Conservation (phyloP, 2,888 invertebrate species). For the Folsomia candida region DNA sequence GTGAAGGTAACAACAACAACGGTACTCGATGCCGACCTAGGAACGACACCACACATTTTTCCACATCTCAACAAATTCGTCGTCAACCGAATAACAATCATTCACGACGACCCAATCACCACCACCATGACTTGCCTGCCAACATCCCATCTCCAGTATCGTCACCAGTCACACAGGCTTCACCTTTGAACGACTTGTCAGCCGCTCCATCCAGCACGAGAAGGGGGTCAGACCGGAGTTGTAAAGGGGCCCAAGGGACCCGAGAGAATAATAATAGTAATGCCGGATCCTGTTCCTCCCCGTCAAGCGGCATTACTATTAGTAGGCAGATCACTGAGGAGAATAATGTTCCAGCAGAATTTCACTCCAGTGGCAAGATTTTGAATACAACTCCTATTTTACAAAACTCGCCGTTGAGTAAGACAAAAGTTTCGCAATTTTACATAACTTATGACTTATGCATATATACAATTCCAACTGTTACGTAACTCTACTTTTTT, state of each 20-base stretch:
- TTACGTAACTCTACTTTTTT: neutral
- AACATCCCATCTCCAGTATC: neutral
- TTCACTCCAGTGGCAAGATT: neutral
- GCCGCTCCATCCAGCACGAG: neutral
- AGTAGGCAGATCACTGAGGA: neutral
- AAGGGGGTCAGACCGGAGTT: no score
- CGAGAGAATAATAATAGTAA: no score
- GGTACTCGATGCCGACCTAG: neutral
- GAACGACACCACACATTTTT: no score
- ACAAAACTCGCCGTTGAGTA: neutral
- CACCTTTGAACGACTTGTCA: neutral
- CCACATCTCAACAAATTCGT: neutral
- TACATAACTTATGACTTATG: neutral
- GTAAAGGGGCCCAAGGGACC: no score
- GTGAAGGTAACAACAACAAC: no score
- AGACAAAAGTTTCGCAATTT: neutral
- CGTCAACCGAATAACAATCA: neutral
- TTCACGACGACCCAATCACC: neutral
- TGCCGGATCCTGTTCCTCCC: neutral
- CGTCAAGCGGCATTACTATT: no score
- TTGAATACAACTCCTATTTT: neutral
- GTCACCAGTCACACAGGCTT: neutral
- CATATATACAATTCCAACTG: neutral
- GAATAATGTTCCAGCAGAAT: neutral
- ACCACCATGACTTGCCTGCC: neutral